Percentiles rank a stretch among this genome's conserved stretches.
Conservation (phyloP, 2,113 vertebrate genomes). For the Tychaedon coryphoeus region DNA sequence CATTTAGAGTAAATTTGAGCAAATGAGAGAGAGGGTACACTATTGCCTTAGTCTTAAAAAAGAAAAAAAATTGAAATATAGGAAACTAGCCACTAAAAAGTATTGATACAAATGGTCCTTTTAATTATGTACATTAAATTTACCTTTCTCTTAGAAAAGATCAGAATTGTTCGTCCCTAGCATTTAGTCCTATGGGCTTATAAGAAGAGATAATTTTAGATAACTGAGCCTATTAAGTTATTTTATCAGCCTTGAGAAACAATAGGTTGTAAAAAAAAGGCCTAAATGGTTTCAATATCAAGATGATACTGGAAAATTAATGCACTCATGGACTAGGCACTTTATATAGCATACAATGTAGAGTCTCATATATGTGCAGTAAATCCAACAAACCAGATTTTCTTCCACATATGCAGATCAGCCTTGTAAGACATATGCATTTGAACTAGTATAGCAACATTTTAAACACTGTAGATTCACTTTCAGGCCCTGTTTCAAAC, state of each 20-base stretch:
- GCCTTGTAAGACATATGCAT: not conserved
- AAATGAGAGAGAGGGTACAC: not conserved
- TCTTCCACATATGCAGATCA: not conserved
- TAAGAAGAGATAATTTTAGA: not conserved
- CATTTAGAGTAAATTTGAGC: not conserved
- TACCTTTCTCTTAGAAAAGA: not conserved
- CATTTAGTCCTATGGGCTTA: not conserved
- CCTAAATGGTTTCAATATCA: not conserved
- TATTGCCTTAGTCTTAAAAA: not conserved
- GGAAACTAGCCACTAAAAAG: not conserved
- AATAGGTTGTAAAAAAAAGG: not conserved
- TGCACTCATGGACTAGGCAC: accelerated
- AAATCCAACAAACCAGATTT: not conserved
- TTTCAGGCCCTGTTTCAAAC: not conserved
- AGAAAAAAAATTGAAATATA: not conserved
- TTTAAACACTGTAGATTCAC: not conserved
- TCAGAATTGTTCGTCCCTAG: not conserved
- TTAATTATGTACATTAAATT: not conserved
- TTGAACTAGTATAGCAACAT: not conserved
- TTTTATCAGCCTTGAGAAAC: not conserved
- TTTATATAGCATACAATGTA: not conserved
- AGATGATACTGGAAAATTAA: not conserved
- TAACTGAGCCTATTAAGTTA: not conserved
- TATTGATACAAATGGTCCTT: not conserved
- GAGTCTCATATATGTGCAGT: not conserved